Evolutionary conservation across 2,113 vertebrate genomes (phyloP), one percentile per base, ranked within the genome.

Genomic region (Lanius ludovicianus): DNA sequence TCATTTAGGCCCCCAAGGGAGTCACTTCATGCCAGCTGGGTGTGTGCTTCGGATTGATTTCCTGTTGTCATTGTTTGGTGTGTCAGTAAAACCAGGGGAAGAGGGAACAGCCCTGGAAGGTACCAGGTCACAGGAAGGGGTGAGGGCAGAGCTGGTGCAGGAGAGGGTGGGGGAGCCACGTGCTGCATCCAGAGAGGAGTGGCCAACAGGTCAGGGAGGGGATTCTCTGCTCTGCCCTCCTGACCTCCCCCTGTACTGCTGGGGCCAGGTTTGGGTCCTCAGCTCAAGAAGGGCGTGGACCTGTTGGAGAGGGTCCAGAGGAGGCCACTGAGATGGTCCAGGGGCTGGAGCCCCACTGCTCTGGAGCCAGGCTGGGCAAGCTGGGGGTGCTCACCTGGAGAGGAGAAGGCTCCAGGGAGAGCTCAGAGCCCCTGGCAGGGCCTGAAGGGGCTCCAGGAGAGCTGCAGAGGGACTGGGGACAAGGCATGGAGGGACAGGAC

Each of bases 301-400:
- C 2, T 23, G 16, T 9, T 41, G 5, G 65, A 62, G 30, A 2
- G 10, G 24, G 19, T 39, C 37, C 52, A 59, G 60, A 28, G 50
- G 22, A 65, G 6, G 2, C 9, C 31, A 8, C 1, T 0, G 76
- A 35, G 42, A 1, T 64, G 67, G 2, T 49, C 11, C n/a, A 2
- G 4, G 56, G 56, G 56, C 65, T 71, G 49, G 39, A 70, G 28
- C 56, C 16, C 74, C 74, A 62, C 64, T 68, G 84, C 39, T 28
- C 28, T 70, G 65, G 57, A 20, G 31, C 4, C 57, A 57, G 67
- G 14, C 59, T 89, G 68, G 44, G 31, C 65, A 31, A 73, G 76
- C 76, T 89, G 76, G 52, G 68, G 31, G 4, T 10, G 44, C 2
- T 81, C 76, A 44, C 8, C 50, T 81, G 76, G 68, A 44, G 21